These are phyloP conservation scores for Pemphigus obesinymphae DNA, from an alignment of 1,140 invertebrate genomes.

Conservation along the genomic window DNA sequence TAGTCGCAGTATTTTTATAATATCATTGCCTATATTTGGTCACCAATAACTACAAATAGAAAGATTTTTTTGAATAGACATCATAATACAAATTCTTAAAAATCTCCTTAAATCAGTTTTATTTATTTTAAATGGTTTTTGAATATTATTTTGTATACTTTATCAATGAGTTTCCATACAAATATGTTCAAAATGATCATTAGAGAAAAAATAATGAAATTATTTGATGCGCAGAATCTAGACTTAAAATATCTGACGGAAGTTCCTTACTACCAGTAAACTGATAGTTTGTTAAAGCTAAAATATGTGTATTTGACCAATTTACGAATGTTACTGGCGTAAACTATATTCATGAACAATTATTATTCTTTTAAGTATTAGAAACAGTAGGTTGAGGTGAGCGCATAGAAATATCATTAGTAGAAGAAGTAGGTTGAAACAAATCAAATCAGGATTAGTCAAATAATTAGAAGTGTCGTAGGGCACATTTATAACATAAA, in stretches of 20 bases:
- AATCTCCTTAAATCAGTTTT: background rate
- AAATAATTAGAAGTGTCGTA: background rate
- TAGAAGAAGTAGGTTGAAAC: background rate
- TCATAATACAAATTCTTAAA: background rate
- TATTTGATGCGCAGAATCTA: background rate
- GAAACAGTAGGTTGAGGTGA: background rate
- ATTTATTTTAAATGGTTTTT: background rate
- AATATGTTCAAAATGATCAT: background rate
- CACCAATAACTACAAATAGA: background rate
- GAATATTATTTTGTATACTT: conserved; percentile 4
- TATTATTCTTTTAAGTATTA: background rate
- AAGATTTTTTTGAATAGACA: background rate
- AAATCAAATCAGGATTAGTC: too few relatives aligned
- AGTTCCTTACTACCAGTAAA: too few relatives aligned
- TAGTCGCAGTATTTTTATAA: background rate
- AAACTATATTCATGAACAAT: background rate
- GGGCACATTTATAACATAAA: background rate
- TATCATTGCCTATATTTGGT: background rate
- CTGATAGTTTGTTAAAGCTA: too few relatives aligned
- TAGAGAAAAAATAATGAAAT: conserved; percentile 3
- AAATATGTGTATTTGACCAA: background rate
- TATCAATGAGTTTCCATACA: background rate
- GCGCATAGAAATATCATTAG: background rate
- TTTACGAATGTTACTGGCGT: background rate
- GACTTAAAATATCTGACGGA: too few relatives aligned